Percentiles rank a stretch among this genome's conserved stretches.
Evolutionary conservation across 2,797 vertebrate genomes (phyloP).

Genomic region (Sus cebifrons): DNA sequence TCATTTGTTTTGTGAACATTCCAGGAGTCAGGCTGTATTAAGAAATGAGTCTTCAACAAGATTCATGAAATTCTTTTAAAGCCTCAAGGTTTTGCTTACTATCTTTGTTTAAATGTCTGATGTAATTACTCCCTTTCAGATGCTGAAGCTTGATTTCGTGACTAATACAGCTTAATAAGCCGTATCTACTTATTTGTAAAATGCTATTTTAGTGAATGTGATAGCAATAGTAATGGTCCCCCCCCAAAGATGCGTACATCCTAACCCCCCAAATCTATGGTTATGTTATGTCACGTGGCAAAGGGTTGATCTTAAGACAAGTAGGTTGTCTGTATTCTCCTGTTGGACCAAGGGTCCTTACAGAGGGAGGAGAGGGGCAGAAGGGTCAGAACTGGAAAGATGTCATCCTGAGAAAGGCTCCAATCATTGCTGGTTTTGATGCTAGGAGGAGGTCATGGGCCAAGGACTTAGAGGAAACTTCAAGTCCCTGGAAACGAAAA

Average conservation of each 20-base stretch:
- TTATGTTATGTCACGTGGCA: background rate
- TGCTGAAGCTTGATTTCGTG: background rate
- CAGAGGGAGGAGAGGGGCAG: background rate
- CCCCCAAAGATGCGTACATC: background rate
- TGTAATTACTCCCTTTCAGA: conserved; percentile 58
- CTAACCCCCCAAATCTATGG: background rate
- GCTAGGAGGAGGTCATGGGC: background rate
- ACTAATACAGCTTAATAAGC: background rate
- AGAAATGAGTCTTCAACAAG: conserved; percentile 15
- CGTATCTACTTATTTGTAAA: conserved; percentile 14
- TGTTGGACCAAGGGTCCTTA: background rate
- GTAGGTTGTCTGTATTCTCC: background rate
- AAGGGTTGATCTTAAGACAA: background rate
- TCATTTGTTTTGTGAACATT: background rate
- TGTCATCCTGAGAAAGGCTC: background rate
- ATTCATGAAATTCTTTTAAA: conserved; percentile 35
- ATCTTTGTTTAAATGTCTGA: conserved; percentile 34
- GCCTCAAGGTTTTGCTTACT: background rate
- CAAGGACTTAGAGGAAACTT: background rate
- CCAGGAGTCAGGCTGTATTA: background rate
- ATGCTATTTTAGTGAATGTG: background rate
- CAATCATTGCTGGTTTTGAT: background rate
- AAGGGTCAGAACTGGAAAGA: background rate
- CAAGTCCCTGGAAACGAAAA: background rate
- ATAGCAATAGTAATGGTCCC: background rate